Evolutionary conservation across 2,797 vertebrate species (phyloP).

Genomic region (Lerista edwardsae): DNA sequence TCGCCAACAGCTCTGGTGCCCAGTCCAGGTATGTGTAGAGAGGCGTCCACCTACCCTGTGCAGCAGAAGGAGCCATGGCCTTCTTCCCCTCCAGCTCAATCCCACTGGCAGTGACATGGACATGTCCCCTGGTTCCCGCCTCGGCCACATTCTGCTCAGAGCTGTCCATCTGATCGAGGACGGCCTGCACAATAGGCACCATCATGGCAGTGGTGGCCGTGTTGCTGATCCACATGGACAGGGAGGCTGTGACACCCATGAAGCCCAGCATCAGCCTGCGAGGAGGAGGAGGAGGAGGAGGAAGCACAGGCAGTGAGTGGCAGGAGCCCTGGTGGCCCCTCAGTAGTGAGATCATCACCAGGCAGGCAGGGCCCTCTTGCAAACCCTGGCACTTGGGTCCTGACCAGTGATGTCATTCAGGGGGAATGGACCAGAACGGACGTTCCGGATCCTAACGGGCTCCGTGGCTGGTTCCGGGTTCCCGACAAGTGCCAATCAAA

Average conservation of each 20-base stretch:
- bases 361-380: too few relatives aligned
- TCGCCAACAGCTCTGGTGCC: too few relatives aligned
- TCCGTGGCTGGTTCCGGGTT: too few relatives aligned
- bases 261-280: slow-evolving; percentile 95
- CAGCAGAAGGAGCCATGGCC: slow-evolving; percentile 59
- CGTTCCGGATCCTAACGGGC: too few relatives aligned
- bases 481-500: too few relatives aligned
- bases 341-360: too few relatives aligned
- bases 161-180: slow-evolving; percentile 87
- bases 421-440: too few relatives aligned
- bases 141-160: slow-evolving; percentile 65
- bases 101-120: slow-evolving; percentile 20
- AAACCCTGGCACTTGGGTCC: too few relatives aligned
- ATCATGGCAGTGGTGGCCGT: slow-evolving; percentile 98
- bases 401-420: too few relatives aligned
- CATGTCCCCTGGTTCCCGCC: slow-evolving; percentile 56
- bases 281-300: slow-evolving; percentile 14
- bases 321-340: too few relatives aligned
- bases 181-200: slow-evolving; percentile 94
- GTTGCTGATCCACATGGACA: slow-evolving; percentile 99
- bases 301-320: background rate
- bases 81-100: slow-evolving; percentile 75
- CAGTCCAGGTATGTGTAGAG: too few relatives aligned
- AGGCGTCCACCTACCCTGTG: slow-evolving; percentile 71
- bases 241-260: slow-evolving; percentile 93